Conservation (phyloP, 2,797 vertebrate genomes). For the Betta splendens region DNA sequence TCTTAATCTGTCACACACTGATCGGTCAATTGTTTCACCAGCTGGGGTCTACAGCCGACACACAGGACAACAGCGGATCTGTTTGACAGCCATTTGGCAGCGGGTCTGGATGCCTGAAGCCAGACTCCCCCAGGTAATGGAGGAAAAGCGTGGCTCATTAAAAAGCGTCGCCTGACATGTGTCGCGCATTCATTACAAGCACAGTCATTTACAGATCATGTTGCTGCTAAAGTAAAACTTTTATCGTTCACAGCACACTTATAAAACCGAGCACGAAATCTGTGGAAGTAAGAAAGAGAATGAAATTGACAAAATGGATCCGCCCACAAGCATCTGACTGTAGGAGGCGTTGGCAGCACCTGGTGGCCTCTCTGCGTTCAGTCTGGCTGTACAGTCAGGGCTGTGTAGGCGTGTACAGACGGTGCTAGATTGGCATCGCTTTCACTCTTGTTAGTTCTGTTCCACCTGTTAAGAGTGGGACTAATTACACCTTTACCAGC, state of each 20-base stretch:
- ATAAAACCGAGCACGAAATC: slow-evolving; percentile 12
- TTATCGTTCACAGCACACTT: background rate
- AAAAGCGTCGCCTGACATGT: background rate
- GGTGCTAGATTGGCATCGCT: slow-evolving; percentile 11
- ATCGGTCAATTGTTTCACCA: background rate
- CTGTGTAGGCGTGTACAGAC: slow-evolving; percentile 27
- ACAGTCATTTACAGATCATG: background rate
- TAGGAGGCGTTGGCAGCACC: slow-evolving; percentile 44
- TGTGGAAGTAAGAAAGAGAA: background rate
- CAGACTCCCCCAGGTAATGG: background rate
- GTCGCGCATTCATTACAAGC: background rate
- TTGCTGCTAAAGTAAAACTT: background rate
- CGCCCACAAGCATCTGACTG: slow-evolving; percentile 40
- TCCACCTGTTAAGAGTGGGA: slow-evolving; percentile 23
- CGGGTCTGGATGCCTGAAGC: background rate
- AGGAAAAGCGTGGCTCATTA: background rate
- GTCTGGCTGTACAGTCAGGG: slow-evolving; percentile 31
- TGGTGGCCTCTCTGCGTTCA: slow-evolving; percentile 27
- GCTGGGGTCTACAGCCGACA: background rate
- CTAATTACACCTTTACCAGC: slow-evolving; percentile 7
- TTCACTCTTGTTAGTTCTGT: slow-evolving; percentile 16
- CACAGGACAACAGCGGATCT: background rate
- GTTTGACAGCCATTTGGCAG: background rate
- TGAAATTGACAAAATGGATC: slow-evolving; percentile 13
- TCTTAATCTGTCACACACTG: background rate